phyloP scores from a whole-genome alignment of 2,113 vertebrate genomes.

The Leptobrachium ailaonicum region DNA sequence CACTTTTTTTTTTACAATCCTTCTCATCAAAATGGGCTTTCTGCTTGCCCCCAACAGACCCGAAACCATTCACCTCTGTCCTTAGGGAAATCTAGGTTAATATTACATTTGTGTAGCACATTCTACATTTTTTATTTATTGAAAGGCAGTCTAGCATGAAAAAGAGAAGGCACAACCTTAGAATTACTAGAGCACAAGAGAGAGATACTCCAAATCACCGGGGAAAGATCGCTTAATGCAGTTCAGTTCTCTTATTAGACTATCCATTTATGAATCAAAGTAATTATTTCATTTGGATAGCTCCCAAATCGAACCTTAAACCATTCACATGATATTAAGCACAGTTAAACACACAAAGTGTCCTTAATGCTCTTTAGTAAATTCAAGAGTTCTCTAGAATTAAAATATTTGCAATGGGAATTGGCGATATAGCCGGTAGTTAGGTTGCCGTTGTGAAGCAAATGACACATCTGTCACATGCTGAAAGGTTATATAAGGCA shows the following conservation, averaged over 20 bases:
- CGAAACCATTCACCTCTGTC: conserved; percentile 61
- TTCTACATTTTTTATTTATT: conserved; percentile 86
- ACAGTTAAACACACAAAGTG: conserved; percentile 31
- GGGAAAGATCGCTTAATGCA: conserved; percentile 59
- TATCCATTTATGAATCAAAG: conserved; percentile 59
- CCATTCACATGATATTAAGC: conserved; percentile 36
- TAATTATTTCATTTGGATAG: conserved; percentile 60
- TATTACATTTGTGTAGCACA: conserved; percentile 74
- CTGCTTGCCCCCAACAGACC: conserved; percentile 62
- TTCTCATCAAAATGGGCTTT: conserved; percentile 68
- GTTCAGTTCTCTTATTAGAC: conserved; percentile 61
- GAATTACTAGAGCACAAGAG: conserved; percentile 73
- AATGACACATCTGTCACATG: neutral
- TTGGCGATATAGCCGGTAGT: conserved; percentile 6
- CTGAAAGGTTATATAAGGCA: neutral
- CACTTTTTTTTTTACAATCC: conserved; percentile 56
- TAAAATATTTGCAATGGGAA: conserved; percentile 17
- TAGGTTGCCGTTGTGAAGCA: neutral
- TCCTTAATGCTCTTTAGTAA: conserved; percentile 25
- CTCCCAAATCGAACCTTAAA: conserved; percentile 31
- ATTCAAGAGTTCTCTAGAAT: neutral
- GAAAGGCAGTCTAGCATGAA: conserved; percentile 76
- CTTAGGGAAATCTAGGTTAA: conserved; percentile 76
- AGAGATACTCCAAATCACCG: conserved; percentile 54
- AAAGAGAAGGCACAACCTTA: conserved; percentile 64